phyloP scores from a whole-genome alignment of 2,888 invertebrate genomes.

The Drosophila anomalata region DNA sequence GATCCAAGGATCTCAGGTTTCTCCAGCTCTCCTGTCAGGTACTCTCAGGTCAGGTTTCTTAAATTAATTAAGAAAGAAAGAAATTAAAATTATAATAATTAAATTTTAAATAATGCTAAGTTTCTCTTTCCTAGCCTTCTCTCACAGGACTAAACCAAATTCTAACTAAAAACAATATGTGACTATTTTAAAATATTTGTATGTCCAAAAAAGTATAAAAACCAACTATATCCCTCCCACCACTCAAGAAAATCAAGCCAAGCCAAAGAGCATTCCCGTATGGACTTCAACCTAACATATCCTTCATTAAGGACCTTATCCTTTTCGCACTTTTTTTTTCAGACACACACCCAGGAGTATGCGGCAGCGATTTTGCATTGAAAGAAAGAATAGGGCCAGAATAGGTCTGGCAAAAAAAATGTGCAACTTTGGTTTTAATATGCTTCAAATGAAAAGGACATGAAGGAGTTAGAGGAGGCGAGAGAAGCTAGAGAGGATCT shows the following conservation, averaged over 20 bases:
- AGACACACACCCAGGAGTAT: neutral
- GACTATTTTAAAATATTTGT: too few species aligned
- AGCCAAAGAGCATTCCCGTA: neutral
- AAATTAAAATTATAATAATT: neutral
- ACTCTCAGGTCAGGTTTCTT: neutral
- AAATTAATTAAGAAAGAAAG: neutral
- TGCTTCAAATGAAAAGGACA: conserved; percentile 27
- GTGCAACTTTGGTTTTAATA: conserved; percentile 47
- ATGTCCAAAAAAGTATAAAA: too few species aligned
- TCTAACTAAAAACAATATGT: too few species aligned
- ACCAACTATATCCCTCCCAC: too few species aligned
- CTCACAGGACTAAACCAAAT: too few species aligned
- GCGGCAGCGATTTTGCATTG: conserved; percentile 39
- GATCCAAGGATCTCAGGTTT: neutral
- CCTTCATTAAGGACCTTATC: neutral
- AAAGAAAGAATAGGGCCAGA: conserved; percentile 24
- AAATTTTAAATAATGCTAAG: too few species aligned
- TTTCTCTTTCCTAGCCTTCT: too few species aligned
- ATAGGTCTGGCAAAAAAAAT: conserved; percentile 15
- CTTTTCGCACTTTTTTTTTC: conserved; percentile 4
- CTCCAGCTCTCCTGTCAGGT: neutral
- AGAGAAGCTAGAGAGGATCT: neutral
- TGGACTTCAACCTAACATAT: neutral
- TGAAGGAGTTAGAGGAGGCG: neutral
- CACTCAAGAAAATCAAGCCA: too few species aligned